Evolutionary conservation across 1,140 invertebrate species (phyloP), one percentile per base, ranked within the genome.

Genomic region (Venustaconcha ellipsiformis): DNA sequence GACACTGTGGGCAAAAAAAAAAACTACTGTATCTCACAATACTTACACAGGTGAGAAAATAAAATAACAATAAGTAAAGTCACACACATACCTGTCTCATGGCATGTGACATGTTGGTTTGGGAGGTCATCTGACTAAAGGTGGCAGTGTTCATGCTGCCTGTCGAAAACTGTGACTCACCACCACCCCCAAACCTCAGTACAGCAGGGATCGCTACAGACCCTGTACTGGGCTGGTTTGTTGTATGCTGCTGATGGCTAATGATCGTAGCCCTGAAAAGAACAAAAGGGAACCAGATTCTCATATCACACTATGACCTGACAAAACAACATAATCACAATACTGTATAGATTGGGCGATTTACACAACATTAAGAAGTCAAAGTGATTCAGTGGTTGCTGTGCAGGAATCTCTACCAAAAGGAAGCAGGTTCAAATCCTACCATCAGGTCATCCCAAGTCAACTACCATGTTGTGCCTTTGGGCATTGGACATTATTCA

Each of bases 191-290:
- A n/a, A 94, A 93, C 80, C 97, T 92, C 89, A 99, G 94, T 18
- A 99, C 93, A 17, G 95, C 97, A 5, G 97, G 97, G 86, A 98
- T 95, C 0, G 97, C 96, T 1, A 99, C 93, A 8, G 95, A 96
- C 81, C 96, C 96, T 0, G 94, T 94, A 82, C 84, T 82, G 13
- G 89, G 86, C 59, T 91, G 88, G 57, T 82, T 86, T 5, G 87
- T 83, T 57, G 88, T 88, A 6, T 82, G 80, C 4, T 69, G 66
- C 78, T 87, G 84, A 67, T 88, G 89, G 63, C 86, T 84, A 81
- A 98, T 94, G 83, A 97, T 96, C 30, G 96, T 97, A 1, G 96
- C 96, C 90, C 96, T 97, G 76, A 68, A 83, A 69, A 79, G 55
- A 72, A 66, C 76, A 37, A 26, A 66, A 64, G 67, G 59, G 63